Percentiles rank a stretch among this genome's conserved stretches.
phyloP scores from a whole-genome alignment of 2,113 vertebrate species.

The Limnothrissa miodon region DNA sequence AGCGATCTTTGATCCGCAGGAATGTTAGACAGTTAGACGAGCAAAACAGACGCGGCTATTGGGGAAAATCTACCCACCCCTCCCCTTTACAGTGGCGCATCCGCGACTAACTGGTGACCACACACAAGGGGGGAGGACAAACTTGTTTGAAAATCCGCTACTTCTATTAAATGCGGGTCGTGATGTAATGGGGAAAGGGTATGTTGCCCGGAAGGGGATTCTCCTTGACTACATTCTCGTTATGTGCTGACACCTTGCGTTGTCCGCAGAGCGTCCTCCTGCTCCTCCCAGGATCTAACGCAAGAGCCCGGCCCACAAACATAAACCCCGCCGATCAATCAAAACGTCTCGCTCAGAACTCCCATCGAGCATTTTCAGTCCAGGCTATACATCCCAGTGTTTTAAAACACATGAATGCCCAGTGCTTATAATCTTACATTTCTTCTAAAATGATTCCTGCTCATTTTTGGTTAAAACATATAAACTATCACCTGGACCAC shows the following conservation, averaged over 20 bases:
- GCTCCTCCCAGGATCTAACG: constrained; percentile 36
- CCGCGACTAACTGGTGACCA: background rate
- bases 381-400: too few species aligned
- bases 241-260: constrained; percentile 10
- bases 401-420: too few species aligned
- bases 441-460: too few species aligned
- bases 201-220: background rate
- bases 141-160: constrained; percentile 25
- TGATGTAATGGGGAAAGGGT: background rate
- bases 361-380: background rate
- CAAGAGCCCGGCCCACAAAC: constrained; percentile 12
- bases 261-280: constrained; percentile 27
- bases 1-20: constrained; percentile 39
- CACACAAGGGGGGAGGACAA: background rate
- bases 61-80: background rate
- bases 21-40: constrained; percentile 42
- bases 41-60: constrained; percentile 31
- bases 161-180: constrained; percentile 1
- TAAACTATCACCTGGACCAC: too few species aligned
- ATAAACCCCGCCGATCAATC: constrained; percentile 17
- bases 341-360: background rate
- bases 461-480: too few species aligned
- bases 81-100: constrained; percentile 23
- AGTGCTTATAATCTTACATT: too few species aligned
- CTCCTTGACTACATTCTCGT: constrained; percentile 1